Base-by-base conservation (phyloP, 1,140 invertebrate genomes). In the Drosophila tropicalis region DNA sequence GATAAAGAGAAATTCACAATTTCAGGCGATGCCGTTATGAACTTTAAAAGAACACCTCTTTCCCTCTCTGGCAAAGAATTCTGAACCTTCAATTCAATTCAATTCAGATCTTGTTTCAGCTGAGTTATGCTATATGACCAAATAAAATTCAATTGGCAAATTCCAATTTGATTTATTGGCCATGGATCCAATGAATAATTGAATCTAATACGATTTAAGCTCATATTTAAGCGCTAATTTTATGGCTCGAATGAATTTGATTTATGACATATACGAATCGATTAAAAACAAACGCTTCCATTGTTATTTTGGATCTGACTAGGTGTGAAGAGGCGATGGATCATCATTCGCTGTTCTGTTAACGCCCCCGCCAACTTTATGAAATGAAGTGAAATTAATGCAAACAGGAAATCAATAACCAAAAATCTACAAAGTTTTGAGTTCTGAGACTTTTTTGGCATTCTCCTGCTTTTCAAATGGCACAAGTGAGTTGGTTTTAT, bases 91-190 rank as follows among this genome's bases (percentile, higher is more conserved):
- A n/a, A 51, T 12, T 6, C 13, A n/a, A 51, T 12, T 6, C 15
- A 51, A 29, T 51, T 51, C 44, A 9, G 44, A 51, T 12, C 44
- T 51, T 2, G 17, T 51, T 51, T 51, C 29, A 56, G 29, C 63
- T 68, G 34, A 78, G 64, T 82, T 70, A 75, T 74, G 47, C 64
- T 55, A n/a, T 71, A 39, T 69, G 32, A 19, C 70, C 70, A 70
- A 58, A 58, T n/a, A 55, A 64, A 68, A 71, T 64, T 74, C 67
- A 19, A 17, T 71, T 64, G 22, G 32, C 34, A 25, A 72, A 84
- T 83, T 86, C 79, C 70, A 51, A 62, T 65, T 84, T 89, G 83
- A 87, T 87, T 89, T 89, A 83, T 89, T 80, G 76, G 40, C 77
- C 68, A 70, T 74, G 62, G 70, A 57, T 10, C 78, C 78, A 22